Evolutionary conservation across 2,888 invertebrate genomes (phyloP), one percentile per base, ranked within the genome.

Genomic region (Meta bourneti): DNA sequence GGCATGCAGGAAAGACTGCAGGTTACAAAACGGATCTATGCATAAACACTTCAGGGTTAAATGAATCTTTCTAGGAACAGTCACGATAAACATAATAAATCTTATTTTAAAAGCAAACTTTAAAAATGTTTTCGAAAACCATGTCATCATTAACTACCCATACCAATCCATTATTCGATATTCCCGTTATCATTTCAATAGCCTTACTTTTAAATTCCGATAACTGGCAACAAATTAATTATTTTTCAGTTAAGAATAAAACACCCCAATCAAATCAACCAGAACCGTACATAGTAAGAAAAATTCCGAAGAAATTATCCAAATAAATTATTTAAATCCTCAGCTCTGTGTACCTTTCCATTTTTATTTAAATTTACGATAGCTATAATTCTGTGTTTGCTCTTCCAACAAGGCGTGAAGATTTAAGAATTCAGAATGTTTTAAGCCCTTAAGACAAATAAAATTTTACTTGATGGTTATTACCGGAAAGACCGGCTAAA

Each of bases 381-480:
- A 16, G 8, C 61, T 61, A 61, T 61, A 61, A 61, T 16, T 61
- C 61, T 61, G 61, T 61, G 11, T 61, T 34, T 34, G 34, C 34
- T 34, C 34, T 34, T 34, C 34, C 34, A 34, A 16, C 61, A 16
- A 61, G 61, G 61, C 61, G 61, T 16, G 61, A 61, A 61, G 61
- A 61, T 61, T 61, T 61, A 61, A 16, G 61, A 61, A 61, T 61
- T 61, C 61, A 16, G 13, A 61, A 61, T 61, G 61, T 61, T 61
- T 16, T 61, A 61, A 61, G 61, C 61, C 16, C 61, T 16, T 16
- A 16, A 61, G 61, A 52, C 83, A 54, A 84, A 74, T 84, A 84
- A 84, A 74, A 74, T 19, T 20, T 74, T 49, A 82, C 70, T 34
- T n/a, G 49, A 49, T 7, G 51, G 11, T 20, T n/a, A 74, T 16